phyloP scores from a whole-genome alignment of 2,888 invertebrate genomes.

The Osmoderma eremita region DNA sequence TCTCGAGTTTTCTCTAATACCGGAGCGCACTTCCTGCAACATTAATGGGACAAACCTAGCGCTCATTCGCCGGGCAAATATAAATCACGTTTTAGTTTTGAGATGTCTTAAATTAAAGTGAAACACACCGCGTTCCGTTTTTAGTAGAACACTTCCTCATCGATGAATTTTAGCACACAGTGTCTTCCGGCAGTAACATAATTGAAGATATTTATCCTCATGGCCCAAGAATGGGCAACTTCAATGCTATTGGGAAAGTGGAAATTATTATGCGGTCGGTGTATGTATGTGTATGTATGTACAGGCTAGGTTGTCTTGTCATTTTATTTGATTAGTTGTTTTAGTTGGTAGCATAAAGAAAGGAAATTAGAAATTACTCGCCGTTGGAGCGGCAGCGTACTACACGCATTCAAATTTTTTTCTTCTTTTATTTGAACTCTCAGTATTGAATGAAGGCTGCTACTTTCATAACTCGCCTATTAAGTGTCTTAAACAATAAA shows the following conservation, averaged over 20 bases:
- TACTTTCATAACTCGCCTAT: conserved; percentile 36
- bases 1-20: conserved; percentile 21
- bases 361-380: conserved; percentile 55
- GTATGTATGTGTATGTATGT: conserved; percentile 31
- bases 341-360: conserved; percentile 48
- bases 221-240: conserved; percentile 48
- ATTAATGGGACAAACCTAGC: conserved; percentile 30
- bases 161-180: conserved; percentile 30
- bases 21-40: conserved; percentile 25
- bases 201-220: conserved; percentile 50
- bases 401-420: conserved; percentile 26
- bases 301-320: conserved; percentile 48
- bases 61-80: conserved; percentile 27
- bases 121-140: conserved; percentile 35
- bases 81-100: conserved; percentile 37
- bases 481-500: conserved; percentile 34
- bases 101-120: conserved; percentile 36
- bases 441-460: conserved; percentile 29
- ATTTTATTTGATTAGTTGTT: conserved; percentile 55
- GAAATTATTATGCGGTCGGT: conserved; percentile 49
- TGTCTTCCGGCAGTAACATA: conserved; percentile 50
- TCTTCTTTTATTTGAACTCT: conserved; percentile 19
- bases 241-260: conserved; percentile 51
- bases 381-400: conserved; percentile 37
- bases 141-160: conserved; percentile 33